A percentile compares a stretch with the other conserved stretches of the same genome.
These are phyloP conservation scores for Sinotaia quadrata DNA, from an alignment of 2,888 invertebrate genomes.

Conservation along the genomic window DNA sequence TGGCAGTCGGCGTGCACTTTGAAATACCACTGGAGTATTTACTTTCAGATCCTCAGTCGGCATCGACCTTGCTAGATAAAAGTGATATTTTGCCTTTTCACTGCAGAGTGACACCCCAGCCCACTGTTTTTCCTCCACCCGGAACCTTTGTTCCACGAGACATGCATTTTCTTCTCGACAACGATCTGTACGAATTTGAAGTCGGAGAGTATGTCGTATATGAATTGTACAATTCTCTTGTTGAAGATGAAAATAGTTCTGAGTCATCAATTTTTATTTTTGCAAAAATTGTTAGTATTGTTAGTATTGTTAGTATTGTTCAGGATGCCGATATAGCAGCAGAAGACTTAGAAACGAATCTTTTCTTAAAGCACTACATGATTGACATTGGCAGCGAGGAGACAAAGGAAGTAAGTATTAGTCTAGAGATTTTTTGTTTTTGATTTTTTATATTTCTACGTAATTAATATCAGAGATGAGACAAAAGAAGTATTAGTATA, in stretches of 20 bases:
- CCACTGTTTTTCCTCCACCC: constrained; percentile 29
- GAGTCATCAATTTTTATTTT: too few species aligned
- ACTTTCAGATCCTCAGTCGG: not conserved
- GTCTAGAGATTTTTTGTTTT: too few species aligned
- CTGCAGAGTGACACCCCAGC: not conserved
- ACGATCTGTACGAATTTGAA: constrained; percentile 35
- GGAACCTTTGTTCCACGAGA: constrained; percentile 41
- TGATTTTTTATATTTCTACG: too few species aligned
- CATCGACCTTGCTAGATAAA: not conserved
- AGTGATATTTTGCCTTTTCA: not conserved
- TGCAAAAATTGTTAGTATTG: too few species aligned
- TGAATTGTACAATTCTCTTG: constrained; percentile 38
- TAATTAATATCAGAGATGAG: too few species aligned
- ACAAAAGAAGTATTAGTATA: too few species aligned
- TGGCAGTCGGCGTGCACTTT: not conserved
- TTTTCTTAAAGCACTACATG: constrained; percentile 10
- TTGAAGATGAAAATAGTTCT: constrained; percentile 13
- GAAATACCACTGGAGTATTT: not conserved
- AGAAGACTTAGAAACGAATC: not conserved
- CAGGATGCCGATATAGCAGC: not conserved
- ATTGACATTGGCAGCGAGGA: constrained; percentile 26
- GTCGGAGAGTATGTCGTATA: constrained; percentile 41
- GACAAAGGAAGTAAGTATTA: constrained; percentile 2
- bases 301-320: constrained; percentile 33
- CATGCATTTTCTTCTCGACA: constrained; percentile 38